Percentiles rank a stretch among this genome's conserved stretches.
Conservation (phyloP, 1,140 invertebrate genomes). For the Drosophila funebris region DNA sequence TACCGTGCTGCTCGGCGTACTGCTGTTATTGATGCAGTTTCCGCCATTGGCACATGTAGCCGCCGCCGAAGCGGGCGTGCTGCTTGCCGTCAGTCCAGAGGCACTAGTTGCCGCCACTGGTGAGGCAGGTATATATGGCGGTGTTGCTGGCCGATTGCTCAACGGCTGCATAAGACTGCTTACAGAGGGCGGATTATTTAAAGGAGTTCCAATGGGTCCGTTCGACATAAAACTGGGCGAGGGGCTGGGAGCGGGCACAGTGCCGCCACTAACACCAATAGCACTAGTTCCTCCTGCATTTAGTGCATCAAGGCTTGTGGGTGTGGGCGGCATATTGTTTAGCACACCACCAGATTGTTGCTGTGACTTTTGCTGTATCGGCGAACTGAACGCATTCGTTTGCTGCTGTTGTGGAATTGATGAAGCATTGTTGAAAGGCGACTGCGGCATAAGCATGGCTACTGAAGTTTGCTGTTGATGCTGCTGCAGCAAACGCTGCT, state of each 20-base stretch:
- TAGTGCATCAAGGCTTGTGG: constrained; percentile 75
- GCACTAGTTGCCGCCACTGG: constrained; percentile 66
- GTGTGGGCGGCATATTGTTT: constrained; percentile 82
- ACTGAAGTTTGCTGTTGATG: constrained; percentile 69
- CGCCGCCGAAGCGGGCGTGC: constrained; percentile 56
- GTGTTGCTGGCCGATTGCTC: constrained; percentile 67
- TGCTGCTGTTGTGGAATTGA: constrained; percentile 75
- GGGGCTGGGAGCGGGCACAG: constrained; percentile 84
- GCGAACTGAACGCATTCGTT: constrained; percentile 41
- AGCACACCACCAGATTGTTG: constrained; percentile 53
- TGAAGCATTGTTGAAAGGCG: constrained; percentile 84
- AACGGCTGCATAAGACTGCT: constrained; percentile 83
- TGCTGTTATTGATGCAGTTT: constrained; percentile 25
- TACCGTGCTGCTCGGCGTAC: constrained; percentile 11
- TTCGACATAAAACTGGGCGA: constrained; percentile 84
- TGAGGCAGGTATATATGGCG: constrained; percentile 69
- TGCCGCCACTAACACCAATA: constrained; percentile 27
- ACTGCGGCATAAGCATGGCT: constrained; percentile 84
- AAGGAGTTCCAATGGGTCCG: constrained; percentile 84
- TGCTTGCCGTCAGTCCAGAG: constrained; percentile 51
- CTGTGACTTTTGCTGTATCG: constrained; percentile 48
- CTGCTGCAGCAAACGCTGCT: constrained; percentile 84
- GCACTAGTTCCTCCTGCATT: constrained; percentile 29
- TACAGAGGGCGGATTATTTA: constrained; percentile 84
- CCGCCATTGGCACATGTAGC: constrained; percentile 36